phyloP scores from a whole-genome alignment of 2,888 invertebrate genomes.

The Trichacis sp. region DNA sequence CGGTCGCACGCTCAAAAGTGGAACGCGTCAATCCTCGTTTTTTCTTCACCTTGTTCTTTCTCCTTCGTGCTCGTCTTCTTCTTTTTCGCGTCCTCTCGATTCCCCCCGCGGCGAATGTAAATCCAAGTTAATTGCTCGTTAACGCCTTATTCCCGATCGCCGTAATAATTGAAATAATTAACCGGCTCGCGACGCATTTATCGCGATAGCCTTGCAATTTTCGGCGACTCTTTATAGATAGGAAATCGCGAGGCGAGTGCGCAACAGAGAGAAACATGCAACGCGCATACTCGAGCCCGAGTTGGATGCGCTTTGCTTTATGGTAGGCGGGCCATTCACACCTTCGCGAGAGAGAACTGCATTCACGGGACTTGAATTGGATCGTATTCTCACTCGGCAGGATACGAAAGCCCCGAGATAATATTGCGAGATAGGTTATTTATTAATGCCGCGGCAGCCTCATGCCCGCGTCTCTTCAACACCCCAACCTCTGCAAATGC shows the following conservation, averaged over 20 bases:
- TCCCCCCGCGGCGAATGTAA: too few relatives aligned
- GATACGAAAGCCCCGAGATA: slow-evolving; percentile 58
- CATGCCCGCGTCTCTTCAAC: slow-evolving; percentile 8
- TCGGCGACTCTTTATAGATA: slow-evolving; percentile 8
- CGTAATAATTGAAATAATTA: slow-evolving; percentile 10
- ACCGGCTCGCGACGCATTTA: slow-evolving; percentile 7
- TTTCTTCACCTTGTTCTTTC: too few relatives aligned
- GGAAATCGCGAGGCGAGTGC: slow-evolving; percentile 6
- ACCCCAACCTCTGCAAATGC: neutral
- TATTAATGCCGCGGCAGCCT: slow-evolving; percentile 57
- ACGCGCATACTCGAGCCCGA: neutral
- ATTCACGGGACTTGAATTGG: slow-evolving; percentile 46
- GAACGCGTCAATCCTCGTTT: neutral
- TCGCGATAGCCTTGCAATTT: slow-evolving; percentile 10
- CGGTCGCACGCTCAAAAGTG: neutral
- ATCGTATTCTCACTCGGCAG: slow-evolving; percentile 51
- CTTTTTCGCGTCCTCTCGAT: too few relatives aligned
- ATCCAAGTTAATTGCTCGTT: too few relatives aligned
- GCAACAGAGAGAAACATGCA: slow-evolving; percentile 5
- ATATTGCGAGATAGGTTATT: slow-evolving; percentile 63
- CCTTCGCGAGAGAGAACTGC: slow-evolving; percentile 24
- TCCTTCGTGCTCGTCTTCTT: too few relatives aligned
- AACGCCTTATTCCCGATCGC: neutral
- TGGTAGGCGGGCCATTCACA: slow-evolving; percentile 29
- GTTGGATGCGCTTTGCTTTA: slow-evolving; percentile 3